These are phyloP conservation scores for Aporrectodea caliginosa DNA, from an alignment of 1,140 invertebrate genomes.

Conservation along the genomic window DNA sequence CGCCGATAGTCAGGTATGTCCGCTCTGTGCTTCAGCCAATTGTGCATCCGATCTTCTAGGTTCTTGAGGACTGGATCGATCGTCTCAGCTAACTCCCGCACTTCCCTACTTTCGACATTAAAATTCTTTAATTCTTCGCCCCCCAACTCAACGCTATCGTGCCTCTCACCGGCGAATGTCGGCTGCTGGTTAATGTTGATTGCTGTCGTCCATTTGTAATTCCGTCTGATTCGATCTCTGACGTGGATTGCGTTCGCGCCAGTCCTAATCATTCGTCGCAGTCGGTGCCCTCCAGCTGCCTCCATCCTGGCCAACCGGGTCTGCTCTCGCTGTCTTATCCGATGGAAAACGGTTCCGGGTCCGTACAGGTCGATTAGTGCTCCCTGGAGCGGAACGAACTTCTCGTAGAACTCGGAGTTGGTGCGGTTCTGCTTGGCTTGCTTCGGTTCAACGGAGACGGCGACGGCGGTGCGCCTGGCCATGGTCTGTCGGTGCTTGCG, in stretches of 20 bases:
- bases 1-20: not conserved
- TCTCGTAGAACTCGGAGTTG: conserved; percentile 2
- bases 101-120: too few species aligned
- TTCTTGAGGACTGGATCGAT: conserved; percentile 26
- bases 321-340: conserved; percentile 43
- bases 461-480: not conserved
- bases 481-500: not conserved
- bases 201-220: not conserved
- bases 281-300: not conserved
- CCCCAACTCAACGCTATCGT: too few species aligned
- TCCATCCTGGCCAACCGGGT: not conserved
- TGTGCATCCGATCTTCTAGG: conserved; percentile 25
- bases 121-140: too few species aligned
- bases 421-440: not conserved
- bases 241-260: not conserved
- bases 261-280: not conserved
- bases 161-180: not conserved
- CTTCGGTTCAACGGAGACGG: not conserved
- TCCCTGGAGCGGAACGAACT: conserved; percentile 35
- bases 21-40: conserved; percentile 19
- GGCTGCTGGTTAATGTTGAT: too few species aligned
- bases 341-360: conserved; percentile 50
- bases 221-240: not conserved
- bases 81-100: conserved; percentile 1
- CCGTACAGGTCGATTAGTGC: conserved; percentile 48